Percentiles rank a stretch among this genome's conserved stretches.
These are phyloP conservation scores for Thripadectes ignobilis DNA, from an alignment of 2,797 vertebrate species.

Conservation along the genomic window DNA sequence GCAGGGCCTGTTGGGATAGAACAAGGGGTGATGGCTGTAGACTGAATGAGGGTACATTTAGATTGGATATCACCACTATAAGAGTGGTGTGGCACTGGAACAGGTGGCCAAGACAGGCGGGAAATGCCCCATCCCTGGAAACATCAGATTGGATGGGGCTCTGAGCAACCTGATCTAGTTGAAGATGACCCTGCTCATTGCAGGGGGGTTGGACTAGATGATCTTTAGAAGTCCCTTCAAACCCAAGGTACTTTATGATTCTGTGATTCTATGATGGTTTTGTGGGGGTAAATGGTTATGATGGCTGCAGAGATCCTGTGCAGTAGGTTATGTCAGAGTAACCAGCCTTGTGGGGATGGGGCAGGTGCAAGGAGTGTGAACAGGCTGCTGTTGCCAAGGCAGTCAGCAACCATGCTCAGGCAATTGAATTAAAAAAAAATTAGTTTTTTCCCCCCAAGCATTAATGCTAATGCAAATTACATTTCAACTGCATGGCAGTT, in stretches of 20 bases:
- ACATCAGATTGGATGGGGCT: not conserved
- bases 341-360: not conserved
- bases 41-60: not conserved
- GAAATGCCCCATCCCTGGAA: not conserved
- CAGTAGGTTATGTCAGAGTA: not conserved
- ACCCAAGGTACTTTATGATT: not conserved
- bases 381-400: not conserved
- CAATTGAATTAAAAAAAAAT: not conserved
- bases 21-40: not conserved
- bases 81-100: not conserved
- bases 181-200: not conserved
- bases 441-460: fast-evolving
- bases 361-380: not conserved
- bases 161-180: not conserved
- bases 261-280: not conserved
- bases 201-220: not conserved
- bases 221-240: not conserved
- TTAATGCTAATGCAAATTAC: constrained; percentile 29
- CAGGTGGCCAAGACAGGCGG: not conserved
- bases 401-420: fast-evolving
- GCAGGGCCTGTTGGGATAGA: not conserved
- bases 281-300: not conserved
- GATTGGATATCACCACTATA: not conserved
- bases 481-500: not conserved
- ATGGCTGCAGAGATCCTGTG: not conserved